Evolutionary conservation across 2,113 vertebrate genomes (phyloP).

Genomic region (Siniperca chuatsi): DNA sequence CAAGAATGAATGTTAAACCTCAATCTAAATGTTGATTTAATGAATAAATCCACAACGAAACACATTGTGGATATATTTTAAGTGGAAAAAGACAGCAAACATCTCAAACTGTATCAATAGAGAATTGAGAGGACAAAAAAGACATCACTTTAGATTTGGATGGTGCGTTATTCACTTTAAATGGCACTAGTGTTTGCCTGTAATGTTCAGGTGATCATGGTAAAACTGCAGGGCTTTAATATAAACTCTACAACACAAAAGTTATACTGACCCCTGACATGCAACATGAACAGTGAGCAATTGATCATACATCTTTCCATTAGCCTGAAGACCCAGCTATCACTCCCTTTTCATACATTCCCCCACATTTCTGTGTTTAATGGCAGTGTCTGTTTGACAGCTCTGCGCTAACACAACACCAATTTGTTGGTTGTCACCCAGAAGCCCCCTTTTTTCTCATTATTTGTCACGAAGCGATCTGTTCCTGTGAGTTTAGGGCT

Average conservation of each 20-base stretch:
- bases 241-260: background rate
- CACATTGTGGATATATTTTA: background rate
- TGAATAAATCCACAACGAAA: background rate
- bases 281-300: background rate
- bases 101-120: background rate
- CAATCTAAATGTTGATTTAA: background rate
- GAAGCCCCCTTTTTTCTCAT: slow-evolving; percentile 46
- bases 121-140: background rate
- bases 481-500: slow-evolving; percentile 56
- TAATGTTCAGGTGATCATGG: background rate
- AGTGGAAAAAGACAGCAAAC: background rate
- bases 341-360: slow-evolving; percentile 12
- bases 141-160: no score
- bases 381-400: slow-evolving; percentile 52
- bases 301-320: background rate
- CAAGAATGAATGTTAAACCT: background rate
- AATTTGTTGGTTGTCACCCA: slow-evolving; percentile 75
- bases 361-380: slow-evolving; percentile 42
- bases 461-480: slow-evolving; percentile 70
- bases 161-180: background rate
- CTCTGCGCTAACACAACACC: slow-evolving; percentile 66
- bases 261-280: slow-evolving; percentile 17
- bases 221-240: background rate
- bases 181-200: background rate
- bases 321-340: background rate